Conservation (phyloP, 2,888 invertebrate genomes). For the Luffia ferchaultella region DNA sequence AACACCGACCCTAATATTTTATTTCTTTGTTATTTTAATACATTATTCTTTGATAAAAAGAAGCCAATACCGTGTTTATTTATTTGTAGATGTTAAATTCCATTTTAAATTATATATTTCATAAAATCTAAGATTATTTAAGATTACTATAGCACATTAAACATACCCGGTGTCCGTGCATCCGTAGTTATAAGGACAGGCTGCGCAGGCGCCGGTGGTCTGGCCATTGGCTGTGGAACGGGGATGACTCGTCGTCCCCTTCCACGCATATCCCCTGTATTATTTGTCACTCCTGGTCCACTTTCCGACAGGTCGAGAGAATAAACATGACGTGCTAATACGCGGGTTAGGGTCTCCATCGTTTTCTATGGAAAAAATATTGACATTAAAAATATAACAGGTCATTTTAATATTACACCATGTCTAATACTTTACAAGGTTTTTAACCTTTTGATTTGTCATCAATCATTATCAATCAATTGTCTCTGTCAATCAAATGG, state of each 20-base stretch:
- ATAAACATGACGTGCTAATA: constrained; percentile 94
- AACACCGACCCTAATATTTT: too few species aligned
- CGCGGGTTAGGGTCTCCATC: constrained; percentile 95
- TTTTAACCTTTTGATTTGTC: too few species aligned
- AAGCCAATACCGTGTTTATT: too few species aligned
- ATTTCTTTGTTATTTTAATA: too few species aligned
- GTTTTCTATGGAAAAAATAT: constrained; percentile 73
- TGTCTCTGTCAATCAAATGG: too few species aligned
- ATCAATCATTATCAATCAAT: too few species aligned
- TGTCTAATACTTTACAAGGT: too few species aligned
- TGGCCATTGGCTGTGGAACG: constrained; percentile 13
- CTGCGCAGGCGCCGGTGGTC: constrained; percentile 17
- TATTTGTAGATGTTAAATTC: too few species aligned
- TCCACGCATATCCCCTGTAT: constrained; percentile 39
- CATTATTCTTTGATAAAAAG: too few species aligned
- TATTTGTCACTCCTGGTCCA: constrained; percentile 79
- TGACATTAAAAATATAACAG: neutral
- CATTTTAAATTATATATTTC: too few species aligned
- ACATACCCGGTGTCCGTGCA: constrained; percentile 5
- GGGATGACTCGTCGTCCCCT: constrained; percentile 14
- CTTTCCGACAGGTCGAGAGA: constrained; percentile 90
- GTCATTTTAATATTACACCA: neutral
- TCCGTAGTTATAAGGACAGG: neutral
- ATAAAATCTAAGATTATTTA: too few species aligned
- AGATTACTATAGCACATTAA: too few species aligned